Evolutionary conservation across 2,888 invertebrate genomes (phyloP).

Genomic region (Luffia ferchaultella): DNA sequence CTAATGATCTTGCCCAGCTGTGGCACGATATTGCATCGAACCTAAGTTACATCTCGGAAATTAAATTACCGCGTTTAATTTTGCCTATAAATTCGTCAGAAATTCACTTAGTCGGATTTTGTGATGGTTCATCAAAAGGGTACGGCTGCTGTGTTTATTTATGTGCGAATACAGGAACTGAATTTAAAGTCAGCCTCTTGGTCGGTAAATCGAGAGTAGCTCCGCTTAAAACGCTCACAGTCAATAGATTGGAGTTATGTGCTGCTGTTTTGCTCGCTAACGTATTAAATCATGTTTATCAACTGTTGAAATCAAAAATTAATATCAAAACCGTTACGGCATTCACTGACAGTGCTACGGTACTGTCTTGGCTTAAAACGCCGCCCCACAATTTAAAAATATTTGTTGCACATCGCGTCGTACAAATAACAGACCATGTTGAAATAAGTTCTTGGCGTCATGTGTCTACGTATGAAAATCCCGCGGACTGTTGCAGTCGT

Average conservation of each 20-base stretch:
- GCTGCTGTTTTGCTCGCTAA: background rate
- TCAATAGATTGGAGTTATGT: constrained; percentile 5
- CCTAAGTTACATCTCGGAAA: background rate
- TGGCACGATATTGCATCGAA: constrained; percentile 6
- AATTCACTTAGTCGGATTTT: constrained; percentile 3
- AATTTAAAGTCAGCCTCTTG: background rate
- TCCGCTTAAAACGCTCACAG: constrained; percentile 2
- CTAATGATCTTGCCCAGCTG: constrained; percentile 1
- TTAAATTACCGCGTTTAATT: background rate
- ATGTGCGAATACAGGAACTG: background rate
- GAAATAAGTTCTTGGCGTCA: background rate
- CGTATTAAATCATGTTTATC: background rate
- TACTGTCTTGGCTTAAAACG: constrained; percentile 1
- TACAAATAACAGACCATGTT: background rate
- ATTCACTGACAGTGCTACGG: constrained; percentile 1
- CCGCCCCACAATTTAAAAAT: background rate
- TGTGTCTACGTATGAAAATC: background rate
- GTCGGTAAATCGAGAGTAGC: constrained; percentile 2
- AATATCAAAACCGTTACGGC: background rate
- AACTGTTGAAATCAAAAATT: background rate
- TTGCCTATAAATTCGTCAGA: background rate
- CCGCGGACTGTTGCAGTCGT: background rate
- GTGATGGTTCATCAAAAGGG: constrained; percentile 4
- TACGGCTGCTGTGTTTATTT: constrained; percentile 6
- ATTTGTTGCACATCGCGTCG: background rate